These are phyloP conservation scores for Diarsia rubi DNA, from an alignment of 2,888 invertebrate genomes.

Conservation along the genomic window DNA sequence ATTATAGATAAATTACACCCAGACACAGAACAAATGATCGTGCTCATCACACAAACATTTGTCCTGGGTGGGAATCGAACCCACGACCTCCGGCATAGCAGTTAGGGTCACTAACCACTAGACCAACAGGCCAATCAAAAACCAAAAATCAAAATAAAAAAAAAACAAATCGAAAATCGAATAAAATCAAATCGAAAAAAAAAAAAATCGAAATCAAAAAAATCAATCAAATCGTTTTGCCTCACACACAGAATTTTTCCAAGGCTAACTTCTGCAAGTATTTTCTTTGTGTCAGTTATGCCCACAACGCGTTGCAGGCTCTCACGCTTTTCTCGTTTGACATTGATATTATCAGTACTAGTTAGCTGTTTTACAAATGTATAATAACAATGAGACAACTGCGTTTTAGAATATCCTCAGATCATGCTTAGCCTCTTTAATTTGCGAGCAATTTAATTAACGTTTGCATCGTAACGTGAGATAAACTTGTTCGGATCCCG, in stretches of 20 bases:
- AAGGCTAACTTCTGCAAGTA: conserved; percentile 30
- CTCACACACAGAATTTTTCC: neutral
- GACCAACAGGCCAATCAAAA: no score
- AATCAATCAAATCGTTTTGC: no score
- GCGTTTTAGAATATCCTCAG: conserved; percentile 31
- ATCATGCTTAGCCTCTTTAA: conserved; percentile 24
- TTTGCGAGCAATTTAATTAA: conserved; percentile 14
- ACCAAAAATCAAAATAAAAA: no score
- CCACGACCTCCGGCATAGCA: no score
- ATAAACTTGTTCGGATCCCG: neutral
- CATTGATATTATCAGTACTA: conserved; percentile 64
- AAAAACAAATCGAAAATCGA: no score
- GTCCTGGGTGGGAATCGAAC: no score
- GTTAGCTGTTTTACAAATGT: conserved; percentile 43
- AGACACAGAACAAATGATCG: no score
- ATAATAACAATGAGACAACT: conserved; percentile 43
- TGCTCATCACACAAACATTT: no score
- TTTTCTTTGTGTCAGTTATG: conserved; percentile 14
- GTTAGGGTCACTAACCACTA: no score
- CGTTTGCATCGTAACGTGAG: neutral
- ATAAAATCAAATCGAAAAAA: no score
- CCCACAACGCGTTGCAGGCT: conserved; percentile 57
- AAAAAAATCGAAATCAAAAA: no score
- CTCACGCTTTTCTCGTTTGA: conserved; percentile 65
- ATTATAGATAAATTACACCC: no score